Evolutionary conservation across 2,113 vertebrate species (phyloP).

Genomic region (Cephalopholis sonnerati): DNA sequence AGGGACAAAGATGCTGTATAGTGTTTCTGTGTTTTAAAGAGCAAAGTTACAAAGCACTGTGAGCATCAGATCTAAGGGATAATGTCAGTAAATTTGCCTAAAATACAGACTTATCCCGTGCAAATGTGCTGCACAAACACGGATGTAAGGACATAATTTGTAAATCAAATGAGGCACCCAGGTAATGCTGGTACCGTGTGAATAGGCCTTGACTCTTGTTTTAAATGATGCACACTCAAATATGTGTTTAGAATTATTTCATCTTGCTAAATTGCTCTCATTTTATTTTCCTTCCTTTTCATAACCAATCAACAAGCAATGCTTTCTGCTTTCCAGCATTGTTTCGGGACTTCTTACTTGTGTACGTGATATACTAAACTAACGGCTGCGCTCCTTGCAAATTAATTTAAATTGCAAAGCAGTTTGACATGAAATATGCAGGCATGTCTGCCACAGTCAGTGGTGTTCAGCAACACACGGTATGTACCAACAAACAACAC

Average conservation of each 20-base stretch:
- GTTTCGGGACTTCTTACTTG: slow-evolving; percentile 7
- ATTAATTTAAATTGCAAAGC: slow-evolving; percentile 51
- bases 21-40: too few species aligned
- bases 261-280: background rate
- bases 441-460: slow-evolving; percentile 32
- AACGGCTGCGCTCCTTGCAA: slow-evolving; percentile 4
- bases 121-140: too few species aligned
- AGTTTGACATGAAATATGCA: slow-evolving; percentile 54
- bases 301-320: background rate
- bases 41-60: too few species aligned
- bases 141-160: too few species aligned
- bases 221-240: background rate
- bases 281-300: slow-evolving; percentile 7
- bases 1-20: too few species aligned
- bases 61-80: too few species aligned
- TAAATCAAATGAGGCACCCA: too few species aligned
- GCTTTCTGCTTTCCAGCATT: background rate
- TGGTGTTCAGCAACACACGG: slow-evolving; percentile 9
- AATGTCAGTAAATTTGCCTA: too few species aligned
- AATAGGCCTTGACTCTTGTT: background rate
- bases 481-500: slow-evolving; percentile 36
- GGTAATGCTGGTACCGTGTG: too few species aligned
- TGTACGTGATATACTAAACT: background rate
- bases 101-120: too few species aligned
- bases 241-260: background rate